Percentiles rank a stretch among this genome's conserved stretches.
phyloP scores from a whole-genome alignment of 2,113 vertebrate genomes.

The Tragelaphus imberbis region DNA sequence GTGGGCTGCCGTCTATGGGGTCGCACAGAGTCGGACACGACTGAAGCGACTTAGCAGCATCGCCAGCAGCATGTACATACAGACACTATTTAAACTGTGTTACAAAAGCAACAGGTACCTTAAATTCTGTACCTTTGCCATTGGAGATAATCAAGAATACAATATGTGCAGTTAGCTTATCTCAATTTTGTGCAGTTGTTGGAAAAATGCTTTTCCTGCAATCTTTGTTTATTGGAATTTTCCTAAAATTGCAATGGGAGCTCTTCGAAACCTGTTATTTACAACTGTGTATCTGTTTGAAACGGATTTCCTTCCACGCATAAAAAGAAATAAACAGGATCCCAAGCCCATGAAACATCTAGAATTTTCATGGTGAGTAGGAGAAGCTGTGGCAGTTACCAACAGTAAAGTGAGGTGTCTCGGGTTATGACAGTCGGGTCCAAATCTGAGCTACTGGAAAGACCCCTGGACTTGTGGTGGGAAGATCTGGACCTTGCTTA shows the following conservation, averaged over 20 bases:
- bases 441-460: neutral
- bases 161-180: neutral
- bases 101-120: neutral
- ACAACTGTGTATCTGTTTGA: neutral
- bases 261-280: neutral
- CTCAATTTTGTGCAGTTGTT: neutral
- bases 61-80: neutral
- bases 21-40: too few relatives aligned
- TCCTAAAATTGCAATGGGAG: neutral
- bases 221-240: neutral
- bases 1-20: too few relatives aligned
- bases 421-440: neutral
- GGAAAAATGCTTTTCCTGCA: neutral
- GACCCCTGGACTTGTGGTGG: neutral
- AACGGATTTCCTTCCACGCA: neutral
- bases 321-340: neutral
- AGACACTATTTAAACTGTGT: neutral
- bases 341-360: neutral
- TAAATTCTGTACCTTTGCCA: neutral
- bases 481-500: neutral
- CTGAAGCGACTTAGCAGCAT: too few relatives aligned
- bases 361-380: neutral
- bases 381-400: neutral
- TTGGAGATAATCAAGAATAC: neutral
- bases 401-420: neutral